phyloP scores from a whole-genome alignment of 2,888 invertebrate genomes.

The Pyralis farinalis region DNA sequence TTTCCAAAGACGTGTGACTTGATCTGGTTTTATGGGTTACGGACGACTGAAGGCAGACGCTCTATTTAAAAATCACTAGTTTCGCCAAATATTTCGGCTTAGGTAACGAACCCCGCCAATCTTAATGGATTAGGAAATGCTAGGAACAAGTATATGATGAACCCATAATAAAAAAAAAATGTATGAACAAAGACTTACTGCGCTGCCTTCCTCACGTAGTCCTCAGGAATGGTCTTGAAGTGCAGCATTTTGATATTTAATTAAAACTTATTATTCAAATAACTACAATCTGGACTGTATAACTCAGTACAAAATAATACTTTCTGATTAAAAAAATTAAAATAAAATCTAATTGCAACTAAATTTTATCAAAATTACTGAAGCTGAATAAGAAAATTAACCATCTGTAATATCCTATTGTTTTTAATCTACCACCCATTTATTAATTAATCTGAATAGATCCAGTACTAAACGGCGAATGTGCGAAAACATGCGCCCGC shows the following conservation, averaged over 20 bases:
- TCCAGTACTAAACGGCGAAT: conserved; percentile 39
- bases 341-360: conserved; percentile 22
- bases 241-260: conserved; percentile 58
- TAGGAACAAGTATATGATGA: too few relatives aligned
- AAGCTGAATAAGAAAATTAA: conserved; percentile 77
- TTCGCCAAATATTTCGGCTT: too few relatives aligned
- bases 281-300: conserved; percentile 14
- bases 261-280: conserved; percentile 18
- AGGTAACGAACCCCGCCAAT: too few relatives aligned
- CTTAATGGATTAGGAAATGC: too few relatives aligned
- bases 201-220: conserved; percentile 58
- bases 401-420: conserved; percentile 72
- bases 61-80: too few relatives aligned
- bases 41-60: too few relatives aligned
- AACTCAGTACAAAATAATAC: conserved; percentile 13
- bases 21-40: too few relatives aligned
- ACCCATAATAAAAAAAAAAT: background rate
- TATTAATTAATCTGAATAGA: conserved; percentile 40
- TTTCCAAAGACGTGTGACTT: too few relatives aligned
- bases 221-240: conserved; percentile 60
- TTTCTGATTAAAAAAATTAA: conserved; percentile 13
- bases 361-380: conserved; percentile 71
- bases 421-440: conserved; percentile 73
- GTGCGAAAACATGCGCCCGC: conserved; percentile 39
- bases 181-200: conserved; percentile 48